Evolutionary conservation across 2,888 invertebrate genomes (phyloP), one percentile per base, ranked within the genome.

Genomic region (Lithophane leautieri): DNA sequence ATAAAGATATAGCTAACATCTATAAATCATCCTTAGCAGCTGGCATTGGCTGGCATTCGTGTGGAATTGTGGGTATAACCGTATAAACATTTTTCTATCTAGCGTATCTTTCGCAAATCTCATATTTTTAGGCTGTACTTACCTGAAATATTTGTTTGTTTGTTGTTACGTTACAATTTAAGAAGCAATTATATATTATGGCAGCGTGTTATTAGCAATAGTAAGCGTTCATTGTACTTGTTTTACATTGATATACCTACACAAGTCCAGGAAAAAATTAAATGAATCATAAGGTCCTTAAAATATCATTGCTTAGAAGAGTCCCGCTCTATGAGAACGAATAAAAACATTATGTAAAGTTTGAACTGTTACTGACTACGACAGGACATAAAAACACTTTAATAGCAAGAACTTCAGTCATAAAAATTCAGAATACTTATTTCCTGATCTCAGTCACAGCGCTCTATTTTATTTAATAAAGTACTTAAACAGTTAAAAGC

Each of bases 391-490:
- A 86, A 87, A 85, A 81, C 65, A 81, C 44, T 78, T 54, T 69
- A 78, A 84, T 76, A 79, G 70, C 66, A 72, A 70, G 70, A 79
- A 86, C 82, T 90, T 87, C 67, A 52, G 61, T 69, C 81, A 79
- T 89, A 87, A 89, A 89, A 86, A 78, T 86, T 81, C 71, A 84
- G 66, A 75, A 86, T 76, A 71, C 70, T 80, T 70, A 83, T 74
- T 71, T 80, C 80, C 68, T 52, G 69, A 34, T 78, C 34, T 52
- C 16, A 40, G 50, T 19, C 70, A 73, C 47, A 52, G 65, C 77
- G 65, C 50, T 74, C 28, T 65, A 62, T 65, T 50, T 19, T 50
- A 50, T 68, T 71, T 62, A 62, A 28, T 8, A 50, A 50, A 50
- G 50, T 19, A 47, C 19, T 19, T 47, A 47, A 44, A 68, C 19